Evolutionary conservation across 23 tunicate genomes (phyloP).

Genomic region (Styela plicata): DNA sequence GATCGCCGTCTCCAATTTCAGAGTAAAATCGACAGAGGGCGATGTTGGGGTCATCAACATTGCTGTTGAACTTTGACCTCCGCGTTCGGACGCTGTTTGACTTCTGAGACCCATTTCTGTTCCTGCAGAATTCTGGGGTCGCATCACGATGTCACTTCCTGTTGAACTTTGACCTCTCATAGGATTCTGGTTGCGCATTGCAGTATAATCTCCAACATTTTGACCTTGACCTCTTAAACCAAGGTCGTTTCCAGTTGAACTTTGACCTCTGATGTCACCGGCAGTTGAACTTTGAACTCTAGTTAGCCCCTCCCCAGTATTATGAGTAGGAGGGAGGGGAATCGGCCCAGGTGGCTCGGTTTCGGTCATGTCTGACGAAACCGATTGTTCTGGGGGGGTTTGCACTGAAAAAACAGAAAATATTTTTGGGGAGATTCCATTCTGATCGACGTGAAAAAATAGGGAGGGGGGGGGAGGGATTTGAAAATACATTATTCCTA

Average conservation of each 20-base stretch:
- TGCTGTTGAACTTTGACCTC: conserved; percentile 5
- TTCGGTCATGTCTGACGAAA: neutral
- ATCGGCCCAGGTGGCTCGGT: neutral
- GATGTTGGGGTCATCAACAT: conserved; percentile 32
- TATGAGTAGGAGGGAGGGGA: neutral
- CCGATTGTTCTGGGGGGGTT: neutral
- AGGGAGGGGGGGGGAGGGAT: neutral
- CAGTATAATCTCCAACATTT: neutral
- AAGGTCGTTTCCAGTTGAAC: neutral
- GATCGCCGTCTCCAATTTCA: conserved; percentile 81
- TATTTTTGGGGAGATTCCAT: neutral
- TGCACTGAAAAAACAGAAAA: neutral
- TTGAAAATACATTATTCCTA: no score
- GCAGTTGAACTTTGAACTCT: neutral
- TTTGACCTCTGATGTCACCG: neutral
- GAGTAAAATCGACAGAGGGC: conserved; percentile 71
- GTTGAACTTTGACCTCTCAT: conserved; percentile 20
- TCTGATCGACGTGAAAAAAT: neutral
- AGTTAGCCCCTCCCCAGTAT: neutral
- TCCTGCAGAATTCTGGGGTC: neutral
- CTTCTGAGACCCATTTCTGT: neutral
- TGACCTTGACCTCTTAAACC: neutral
- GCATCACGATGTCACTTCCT: neutral
- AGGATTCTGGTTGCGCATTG: neutral
- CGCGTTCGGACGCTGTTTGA: neutral